phyloP scores from a whole-genome alignment of 2,797 vertebrate species.

The Coilia nasus region DNA sequence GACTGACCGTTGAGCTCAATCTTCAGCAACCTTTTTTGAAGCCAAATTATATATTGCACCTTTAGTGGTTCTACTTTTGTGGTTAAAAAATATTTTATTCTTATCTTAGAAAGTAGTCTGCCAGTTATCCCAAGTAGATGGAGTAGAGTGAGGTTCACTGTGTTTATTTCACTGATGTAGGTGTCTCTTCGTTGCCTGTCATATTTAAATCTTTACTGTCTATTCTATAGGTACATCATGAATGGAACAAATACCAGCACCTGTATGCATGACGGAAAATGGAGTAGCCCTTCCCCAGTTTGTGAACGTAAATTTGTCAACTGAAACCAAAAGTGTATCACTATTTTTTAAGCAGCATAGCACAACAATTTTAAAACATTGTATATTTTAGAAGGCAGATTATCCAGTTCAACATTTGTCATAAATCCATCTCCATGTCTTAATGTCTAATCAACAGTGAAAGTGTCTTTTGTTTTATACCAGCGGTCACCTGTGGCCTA shows the following conservation, averaged over 20 bases:
- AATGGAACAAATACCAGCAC: conserved; percentile 74
- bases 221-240: conserved; percentile 78
- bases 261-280: conserved; percentile 81
- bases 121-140: neutral
- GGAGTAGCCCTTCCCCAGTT: conserved; percentile 75
- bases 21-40: no score
- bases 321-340: neutral
- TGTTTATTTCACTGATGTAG: neutral
- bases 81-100: no score
- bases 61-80: neutral
- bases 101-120: no score
- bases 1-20: neutral
- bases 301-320: conserved; percentile 77
- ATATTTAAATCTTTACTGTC: neutral
- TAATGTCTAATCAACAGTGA: neutral
- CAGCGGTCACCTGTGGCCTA: conserved; percentile 81
- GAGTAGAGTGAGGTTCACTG: neutral
- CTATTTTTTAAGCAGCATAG: neutral
- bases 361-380: neutral
- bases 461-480: neutral
- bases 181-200: neutral
- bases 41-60: neutral
- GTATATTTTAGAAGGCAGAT: neutral
- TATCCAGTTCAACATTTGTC: neutral
- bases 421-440: neutral